Evolutionary conservation across 1,140 invertebrate species (phyloP).

Genomic region (Bombus breviceps): DNA sequence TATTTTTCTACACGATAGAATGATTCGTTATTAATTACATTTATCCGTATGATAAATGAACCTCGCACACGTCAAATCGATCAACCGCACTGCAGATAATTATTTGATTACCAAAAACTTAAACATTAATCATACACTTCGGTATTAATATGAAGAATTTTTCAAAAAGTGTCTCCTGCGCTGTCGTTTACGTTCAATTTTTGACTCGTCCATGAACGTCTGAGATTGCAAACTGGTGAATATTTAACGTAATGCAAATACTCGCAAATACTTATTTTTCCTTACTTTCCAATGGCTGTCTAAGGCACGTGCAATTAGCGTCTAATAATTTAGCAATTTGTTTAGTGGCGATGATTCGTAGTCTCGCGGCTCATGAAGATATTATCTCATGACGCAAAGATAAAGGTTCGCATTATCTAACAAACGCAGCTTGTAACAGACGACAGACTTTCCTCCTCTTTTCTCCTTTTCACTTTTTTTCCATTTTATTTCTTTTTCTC

Average conservation of each 20-base stretch:
- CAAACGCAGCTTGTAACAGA: neutral
- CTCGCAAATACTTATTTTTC: too few relatives aligned
- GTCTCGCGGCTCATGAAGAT: neutral
- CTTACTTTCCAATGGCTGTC: neutral
- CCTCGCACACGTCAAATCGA: neutral
- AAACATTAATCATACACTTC: neutral
- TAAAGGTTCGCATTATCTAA: conserved; percentile 3
- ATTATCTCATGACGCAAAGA: neutral
- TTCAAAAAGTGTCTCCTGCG: neutral
- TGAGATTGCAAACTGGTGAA: neutral
- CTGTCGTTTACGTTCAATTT: neutral
- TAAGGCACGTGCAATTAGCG: neutral
- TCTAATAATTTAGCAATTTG: conserved; percentile 1
- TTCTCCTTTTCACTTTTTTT: neutral
- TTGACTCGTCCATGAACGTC: neutral
- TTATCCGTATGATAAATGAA: neutral
- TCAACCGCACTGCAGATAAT: neutral
- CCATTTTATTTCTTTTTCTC: neutral
- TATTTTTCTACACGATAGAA: too few relatives aligned
- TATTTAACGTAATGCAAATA: too few relatives aligned
- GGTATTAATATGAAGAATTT: neutral
- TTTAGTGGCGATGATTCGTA: conserved; percentile 6
- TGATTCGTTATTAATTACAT: neutral
- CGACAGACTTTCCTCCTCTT: neutral
- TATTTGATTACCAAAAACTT: neutral